Conservation (phyloP, 2,888 invertebrate genomes). For the Pteria penguin region DNA sequence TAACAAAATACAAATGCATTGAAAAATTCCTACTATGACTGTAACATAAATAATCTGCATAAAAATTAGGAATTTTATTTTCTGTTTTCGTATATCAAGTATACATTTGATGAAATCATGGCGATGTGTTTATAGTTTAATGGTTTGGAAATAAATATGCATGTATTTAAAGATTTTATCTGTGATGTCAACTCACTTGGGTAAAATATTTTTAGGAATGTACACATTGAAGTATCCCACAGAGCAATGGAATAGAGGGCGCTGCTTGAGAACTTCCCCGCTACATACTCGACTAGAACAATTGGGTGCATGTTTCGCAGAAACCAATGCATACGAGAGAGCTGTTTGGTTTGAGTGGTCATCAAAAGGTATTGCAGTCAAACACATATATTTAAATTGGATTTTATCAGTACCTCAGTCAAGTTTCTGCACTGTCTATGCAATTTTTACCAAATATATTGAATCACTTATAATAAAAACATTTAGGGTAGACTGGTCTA, state of each 20-base stretch:
- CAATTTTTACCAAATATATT: too few species aligned
- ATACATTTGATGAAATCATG: too few species aligned
- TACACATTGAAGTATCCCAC: conserved; percentile 65
- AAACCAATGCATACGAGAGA: conserved; percentile 98
- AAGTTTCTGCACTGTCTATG: too few species aligned
- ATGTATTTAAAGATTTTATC: not conserved
- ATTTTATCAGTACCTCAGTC: not conserved
- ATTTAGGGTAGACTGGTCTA: too few species aligned
- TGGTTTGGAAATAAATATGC: not conserved
- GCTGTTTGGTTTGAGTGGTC: conserved; percentile 89
- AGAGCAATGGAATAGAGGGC: conserved; percentile 66
- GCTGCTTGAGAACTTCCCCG: conserved; percentile 91
- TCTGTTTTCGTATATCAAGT: too few species aligned
- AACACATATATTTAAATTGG: too few species aligned
- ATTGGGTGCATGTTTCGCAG: conserved; percentile 96
- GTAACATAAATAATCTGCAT: too few species aligned
- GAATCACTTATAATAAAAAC: too few species aligned
- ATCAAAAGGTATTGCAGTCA: not conserved
- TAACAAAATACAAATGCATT: too few species aligned
- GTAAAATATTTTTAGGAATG: too few species aligned
- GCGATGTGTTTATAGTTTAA: not conserved
- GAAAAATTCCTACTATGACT: too few species aligned
- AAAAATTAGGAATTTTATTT: too few species aligned
- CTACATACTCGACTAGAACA: conserved; percentile 94
- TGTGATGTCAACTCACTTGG: not conserved